Base-by-base conservation (phyloP, 2,888 invertebrate species). In the Ennomos erosarius region DNA sequence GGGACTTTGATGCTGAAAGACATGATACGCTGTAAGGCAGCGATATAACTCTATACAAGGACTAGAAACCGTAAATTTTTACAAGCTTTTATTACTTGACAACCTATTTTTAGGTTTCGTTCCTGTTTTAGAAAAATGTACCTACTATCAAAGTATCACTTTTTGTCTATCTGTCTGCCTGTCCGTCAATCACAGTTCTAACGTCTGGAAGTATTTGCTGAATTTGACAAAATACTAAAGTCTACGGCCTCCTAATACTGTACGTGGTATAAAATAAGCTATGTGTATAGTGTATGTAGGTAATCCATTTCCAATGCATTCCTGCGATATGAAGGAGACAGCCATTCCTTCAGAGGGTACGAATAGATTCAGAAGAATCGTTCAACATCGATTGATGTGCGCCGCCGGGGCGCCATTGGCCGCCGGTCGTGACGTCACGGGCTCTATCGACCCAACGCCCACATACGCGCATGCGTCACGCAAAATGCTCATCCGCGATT, bases 361-460 rank as follows among this genome's bases (percentile, higher is more conserved):
- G 45, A 51, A 63, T 46, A 57, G 47, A 46, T 62, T 62, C 61
- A 64, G 70, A 70, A 65, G 76, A 81, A 82, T 78, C 79, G 81
- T 79, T 81, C 83, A 79, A 59, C 85, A 90, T 90, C 88, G 88
- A 88, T 90, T 85, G 81, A 84, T 75, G 84, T 78, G 82, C 85
- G 84, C 78, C 87, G 81, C 74, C 62, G 67, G 69, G 86, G 81
- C 88, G 88, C 88, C 87, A 90, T 90, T 90, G 90, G 88, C 78
- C 81, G 79, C 70, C 71, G 65, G 55, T 54, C 61, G 88, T 88
- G 88, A 89, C 90, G 90, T 90, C 90, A 88, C 87, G 64, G 48
- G 68, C 69, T 52, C 67, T 88, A 90, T 90, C 90, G 90, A 90
- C 83, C 88, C 78, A 70, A 70, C 88, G 84, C 89, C 88, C 82